Base-by-base conservation (phyloP, 2,888 invertebrate genomes). In the Heliconius ismenius region DNA sequence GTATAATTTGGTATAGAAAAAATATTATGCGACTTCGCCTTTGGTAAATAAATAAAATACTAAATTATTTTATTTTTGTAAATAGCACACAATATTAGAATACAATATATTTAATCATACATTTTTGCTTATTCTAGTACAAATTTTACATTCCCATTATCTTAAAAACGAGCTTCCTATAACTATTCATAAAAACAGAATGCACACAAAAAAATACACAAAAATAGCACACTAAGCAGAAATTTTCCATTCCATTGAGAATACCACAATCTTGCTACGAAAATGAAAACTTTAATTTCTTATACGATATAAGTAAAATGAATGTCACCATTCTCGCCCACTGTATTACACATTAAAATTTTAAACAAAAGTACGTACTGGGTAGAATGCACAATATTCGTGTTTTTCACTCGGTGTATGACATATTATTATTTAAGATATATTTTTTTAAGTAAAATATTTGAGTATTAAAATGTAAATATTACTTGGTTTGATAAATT, bases 261-360 rank as follows among this genome's bases (percentile, higher is more conserved):
- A 76, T 76, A 72, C 43, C 65, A 64, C 75, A 75, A 75, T 70
- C 64, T 70, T 54, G 64, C 70, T 58, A 26, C 70, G 70, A 64
- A 76, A 76, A 76, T 76, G 75, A 76, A 76, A 76, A 76, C 75
- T 76, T 76, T 70, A 76, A 76, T 70, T 76, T 76, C 64, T 76
- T 70, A 76, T 75, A 70, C 64, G 32, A 78, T 76, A 78, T 74
- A 76, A 78, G 64, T 76, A 75, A 73, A 80, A 75, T 67, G 73
- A 78, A 79, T 75, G 73, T 74, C 65, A 70, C 78, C 69, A 79
- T 80, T 79, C 69, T 78, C 76, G 63, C 77, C 75, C 78, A 78
- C 75, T 75, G 73, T 76, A 77, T 78, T 62, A 75, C 75, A 74
- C 78, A 77, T 79, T 80, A 79, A 80, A 79, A 76, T 78, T 78